Evolutionary conservation across 1,140 invertebrate species (phyloP).

Genomic region (Ceratina calcarata): DNA sequence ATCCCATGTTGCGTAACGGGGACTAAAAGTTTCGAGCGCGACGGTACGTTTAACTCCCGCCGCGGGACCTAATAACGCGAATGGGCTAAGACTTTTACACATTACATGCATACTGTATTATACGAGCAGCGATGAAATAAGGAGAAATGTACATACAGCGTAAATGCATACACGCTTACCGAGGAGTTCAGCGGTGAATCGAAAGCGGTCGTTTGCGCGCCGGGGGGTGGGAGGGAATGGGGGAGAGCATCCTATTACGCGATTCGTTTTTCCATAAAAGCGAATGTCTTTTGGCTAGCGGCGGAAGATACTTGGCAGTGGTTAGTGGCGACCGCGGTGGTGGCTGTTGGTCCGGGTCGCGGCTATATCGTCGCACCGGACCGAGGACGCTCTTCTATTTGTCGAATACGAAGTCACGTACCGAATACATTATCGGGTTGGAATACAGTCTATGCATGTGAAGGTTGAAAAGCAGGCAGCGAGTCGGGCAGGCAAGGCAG

Average conservation of each 20-base stretch:
- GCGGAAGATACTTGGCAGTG: slow-evolving; percentile 46
- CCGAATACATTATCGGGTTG: slow-evolving; percentile 65
- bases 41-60: too few species aligned
- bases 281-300: slow-evolving; percentile 48
- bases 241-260: slow-evolving; percentile 32
- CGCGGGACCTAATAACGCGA: too few species aligned
- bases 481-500: slow-evolving; percentile 39
- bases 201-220: slow-evolving; percentile 13
- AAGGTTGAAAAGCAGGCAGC: slow-evolving; percentile 66
- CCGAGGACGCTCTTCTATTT: slow-evolving; percentile 59
- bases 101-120: not conserved
- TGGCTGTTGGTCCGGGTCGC: slow-evolving; percentile 23
- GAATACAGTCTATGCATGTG: slow-evolving; percentile 66
- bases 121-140: not conserved
- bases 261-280: slow-evolving; percentile 49
- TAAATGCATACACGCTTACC: not conserved
- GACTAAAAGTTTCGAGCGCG: too few species aligned
- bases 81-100: too few species aligned
- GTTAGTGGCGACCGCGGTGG: too few species aligned
- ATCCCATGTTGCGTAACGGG: too few species aligned
- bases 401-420: slow-evolving; percentile 66
- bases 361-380: slow-evolving; percentile 35
- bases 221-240: not conserved
- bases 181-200: not conserved
- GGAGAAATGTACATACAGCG: not conserved